Conservation (phyloP, 1,140 invertebrate species). For the Diachasmimorpha longicaudata region DNA sequence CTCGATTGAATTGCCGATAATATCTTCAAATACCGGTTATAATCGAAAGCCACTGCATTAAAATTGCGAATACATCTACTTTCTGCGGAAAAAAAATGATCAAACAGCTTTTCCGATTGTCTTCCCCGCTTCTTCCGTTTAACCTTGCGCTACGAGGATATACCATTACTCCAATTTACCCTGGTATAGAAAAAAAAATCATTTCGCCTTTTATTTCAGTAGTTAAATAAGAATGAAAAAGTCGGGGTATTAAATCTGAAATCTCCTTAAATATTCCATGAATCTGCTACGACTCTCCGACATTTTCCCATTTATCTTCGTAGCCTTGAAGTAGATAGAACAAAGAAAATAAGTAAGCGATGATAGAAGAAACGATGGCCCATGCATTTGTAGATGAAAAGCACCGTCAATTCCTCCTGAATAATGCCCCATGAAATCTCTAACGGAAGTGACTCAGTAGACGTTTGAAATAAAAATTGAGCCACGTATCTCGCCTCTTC, state of each 20-base stretch:
- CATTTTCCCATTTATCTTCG: background rate
- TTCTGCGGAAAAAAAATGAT: too few relatives aligned
- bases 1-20: background rate
- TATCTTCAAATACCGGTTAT: background rate
- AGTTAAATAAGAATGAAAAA: background rate
- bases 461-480: conserved; percentile 7
- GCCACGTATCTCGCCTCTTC: background rate
- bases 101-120: too few relatives aligned
- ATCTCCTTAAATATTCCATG: background rate
- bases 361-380: background rate
- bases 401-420: background rate
- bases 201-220: background rate
- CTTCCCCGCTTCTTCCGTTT: too few relatives aligned
- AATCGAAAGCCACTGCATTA: background rate
- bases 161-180: too few relatives aligned
- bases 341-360: background rate
- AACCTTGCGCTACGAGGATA: too few relatives aligned
- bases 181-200: background rate
- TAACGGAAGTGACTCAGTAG: background rate
- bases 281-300: background rate
- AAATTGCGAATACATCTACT: too few relatives aligned
- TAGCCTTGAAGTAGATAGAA: background rate
- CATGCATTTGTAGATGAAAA: conserved; percentile 9
- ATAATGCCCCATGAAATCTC: background rate
- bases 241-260: background rate